Percentiles rank a stretch among this genome's conserved stretches.
phyloP scores from a whole-genome alignment of 2,113 vertebrate species.

The Eretmodus cyanostictus region DNA sequence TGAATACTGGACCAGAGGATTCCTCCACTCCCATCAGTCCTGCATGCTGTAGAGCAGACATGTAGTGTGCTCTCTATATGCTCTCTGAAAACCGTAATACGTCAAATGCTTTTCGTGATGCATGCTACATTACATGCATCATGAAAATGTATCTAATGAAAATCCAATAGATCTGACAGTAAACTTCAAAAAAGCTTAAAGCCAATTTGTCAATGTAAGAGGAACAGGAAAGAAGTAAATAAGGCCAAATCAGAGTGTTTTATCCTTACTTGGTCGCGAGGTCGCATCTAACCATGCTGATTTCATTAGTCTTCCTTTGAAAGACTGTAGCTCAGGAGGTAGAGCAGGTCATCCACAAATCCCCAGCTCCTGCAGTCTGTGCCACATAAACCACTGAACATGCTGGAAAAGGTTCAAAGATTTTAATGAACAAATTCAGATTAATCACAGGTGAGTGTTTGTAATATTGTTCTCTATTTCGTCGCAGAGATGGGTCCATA shows the following conservation, averaged over 20 bases:
- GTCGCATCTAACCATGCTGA: neutral
- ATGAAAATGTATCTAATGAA: neutral
- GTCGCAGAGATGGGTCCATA: neutral
- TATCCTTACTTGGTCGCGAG: neutral
- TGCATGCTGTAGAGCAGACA: neutral
- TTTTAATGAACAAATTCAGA: neutral
- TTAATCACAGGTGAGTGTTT: neutral
- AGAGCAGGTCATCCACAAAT: neutral
- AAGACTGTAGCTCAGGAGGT: neutral
- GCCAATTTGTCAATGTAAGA: neutral
- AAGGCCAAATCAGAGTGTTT: neutral
- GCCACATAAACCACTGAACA: neutral
- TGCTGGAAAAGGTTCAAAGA: neutral
- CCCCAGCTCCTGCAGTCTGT: neutral
- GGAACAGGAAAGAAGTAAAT: neutral
- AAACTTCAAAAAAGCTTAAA: neutral
- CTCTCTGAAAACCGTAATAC: neutral
- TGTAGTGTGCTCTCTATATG: neutral
- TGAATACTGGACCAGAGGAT: conserved; percentile 47
- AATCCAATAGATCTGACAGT: neutral
- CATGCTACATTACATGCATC: neutral
- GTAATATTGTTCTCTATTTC: neutral
- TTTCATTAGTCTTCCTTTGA: neutral
- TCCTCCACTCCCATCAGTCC: conserved; percentile 24
- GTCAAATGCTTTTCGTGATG: neutral